phyloP scores from a whole-genome alignment of 1,140 invertebrate species.

The Drosophila persimilis region DNA sequence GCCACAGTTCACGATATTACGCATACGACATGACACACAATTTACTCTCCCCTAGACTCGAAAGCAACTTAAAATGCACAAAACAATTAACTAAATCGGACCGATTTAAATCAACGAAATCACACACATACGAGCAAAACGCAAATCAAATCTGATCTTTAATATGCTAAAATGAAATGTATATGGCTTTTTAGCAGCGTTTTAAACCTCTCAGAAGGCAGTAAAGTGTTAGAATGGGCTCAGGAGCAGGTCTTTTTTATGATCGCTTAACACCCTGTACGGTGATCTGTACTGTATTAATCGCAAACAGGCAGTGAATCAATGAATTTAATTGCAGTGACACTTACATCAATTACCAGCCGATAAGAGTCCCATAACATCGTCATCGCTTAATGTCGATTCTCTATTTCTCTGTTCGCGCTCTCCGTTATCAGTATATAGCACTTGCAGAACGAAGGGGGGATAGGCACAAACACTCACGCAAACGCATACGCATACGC shows the following conservation, averaged over 20 bases:
- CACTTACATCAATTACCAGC: constrained; percentile 60
- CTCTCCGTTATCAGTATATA: constrained; percentile 56
- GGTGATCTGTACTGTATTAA: constrained; percentile 23
- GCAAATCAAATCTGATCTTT: no score
- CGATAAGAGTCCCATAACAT: constrained; percentile 55
- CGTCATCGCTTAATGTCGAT: constrained; percentile 21
- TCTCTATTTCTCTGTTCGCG: constrained; percentile 7
- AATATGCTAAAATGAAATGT: constrained; percentile 1
- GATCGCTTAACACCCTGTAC: constrained; percentile 3
- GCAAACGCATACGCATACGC: not conserved
- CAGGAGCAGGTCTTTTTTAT: constrained; percentile 9
- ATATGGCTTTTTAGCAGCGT: not conserved
- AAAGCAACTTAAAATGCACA: not conserved
- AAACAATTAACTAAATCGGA: constrained; percentile 12
- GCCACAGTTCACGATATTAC: not conserved
- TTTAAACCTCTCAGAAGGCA: constrained; percentile 25
- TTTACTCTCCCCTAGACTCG: not conserved
- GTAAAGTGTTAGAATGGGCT: constrained; percentile 8
- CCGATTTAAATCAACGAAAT: not conserved
- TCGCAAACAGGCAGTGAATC: constrained; percentile 37
- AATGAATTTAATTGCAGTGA: constrained; percentile 45
- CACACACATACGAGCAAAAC: no score
- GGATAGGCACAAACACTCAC: not conserved
- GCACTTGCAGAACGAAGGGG: constrained; percentile 32
- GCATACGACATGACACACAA: constrained; percentile 10